Conservation (phyloP, 2,113 vertebrate genomes). For the Salvator merianae region DNA sequence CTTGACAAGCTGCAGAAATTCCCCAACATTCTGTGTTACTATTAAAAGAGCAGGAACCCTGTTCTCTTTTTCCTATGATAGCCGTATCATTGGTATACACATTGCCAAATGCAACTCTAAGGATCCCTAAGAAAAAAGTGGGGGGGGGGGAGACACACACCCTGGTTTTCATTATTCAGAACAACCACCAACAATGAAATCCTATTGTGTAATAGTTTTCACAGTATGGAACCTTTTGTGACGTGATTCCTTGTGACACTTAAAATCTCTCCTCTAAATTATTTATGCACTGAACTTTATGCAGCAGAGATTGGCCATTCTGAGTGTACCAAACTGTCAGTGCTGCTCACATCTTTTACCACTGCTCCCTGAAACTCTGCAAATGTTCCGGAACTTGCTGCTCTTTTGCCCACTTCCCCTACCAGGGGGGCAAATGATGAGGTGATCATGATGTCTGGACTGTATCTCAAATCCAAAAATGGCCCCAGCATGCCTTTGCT, state of each 20-base stretch:
- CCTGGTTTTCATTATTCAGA: not conserved
- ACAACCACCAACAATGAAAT: not conserved
- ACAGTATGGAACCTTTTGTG: not conserved
- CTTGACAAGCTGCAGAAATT: too few relatives aligned
- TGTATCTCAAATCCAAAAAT: too few relatives aligned
- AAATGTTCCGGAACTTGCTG: not conserved
- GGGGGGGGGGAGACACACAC: not conserved
- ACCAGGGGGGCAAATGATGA: not conserved
- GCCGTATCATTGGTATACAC: not conserved
- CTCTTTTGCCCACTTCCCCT: not conserved
- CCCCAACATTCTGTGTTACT: too few relatives aligned
- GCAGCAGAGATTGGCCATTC: not conserved
- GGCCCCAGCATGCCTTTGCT: too few relatives aligned
- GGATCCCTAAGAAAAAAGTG: too few relatives aligned
- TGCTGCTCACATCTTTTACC: not conserved
- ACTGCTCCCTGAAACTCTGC: not conserved
- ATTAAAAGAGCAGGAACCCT: too few relatives aligned
- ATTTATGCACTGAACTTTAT: conserved; percentile 6
- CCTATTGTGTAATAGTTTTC: not conserved
- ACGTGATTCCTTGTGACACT: conserved; percentile 8
- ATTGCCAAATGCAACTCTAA: not conserved
- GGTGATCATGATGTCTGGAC: not conserved
- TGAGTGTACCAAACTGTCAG: not conserved
- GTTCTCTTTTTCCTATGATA: too few relatives aligned
- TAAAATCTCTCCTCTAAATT: conserved; percentile 13